Base-by-base conservation (phyloP, 2,113 vertebrate species). In the Sus scrofa region DNA sequence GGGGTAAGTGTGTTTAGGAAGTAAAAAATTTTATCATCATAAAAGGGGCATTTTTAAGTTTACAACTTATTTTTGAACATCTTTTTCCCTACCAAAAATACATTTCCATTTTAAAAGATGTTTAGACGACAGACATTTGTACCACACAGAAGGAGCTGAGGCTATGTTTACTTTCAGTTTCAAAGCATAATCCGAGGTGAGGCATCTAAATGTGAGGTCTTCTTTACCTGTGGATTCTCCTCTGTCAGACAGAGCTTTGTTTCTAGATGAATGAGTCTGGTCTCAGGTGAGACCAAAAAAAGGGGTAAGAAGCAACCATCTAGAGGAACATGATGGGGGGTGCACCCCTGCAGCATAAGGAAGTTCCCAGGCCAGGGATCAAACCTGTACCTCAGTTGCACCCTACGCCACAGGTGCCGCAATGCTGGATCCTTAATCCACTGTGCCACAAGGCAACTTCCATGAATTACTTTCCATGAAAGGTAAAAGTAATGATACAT, bases 21-120 rank as follows among this genome's bases (percentile, higher is more conserved):
- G 52, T 6, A 7, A 24, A 68, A 11, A 75, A 37, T 67, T 75
- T 89, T 24, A 54, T 56, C 37, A 39, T 62, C 39, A 70, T 56
- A 90, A 68, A 90, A 94, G 67, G 1, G 18, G 62, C 73, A 84
- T 32, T 95, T 89, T n/a, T 19, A 22, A 96, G 77, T 32, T 24
- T 94, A 85, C 54, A 75, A 37, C n/a, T 84, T 88, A 39, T n/a
- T 87, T 92, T 68, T 87, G 37, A 85, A 91, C 30, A 85, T 10
- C 70, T 60, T 78, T 74, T 50, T 16, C 24, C 24, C 74, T 56
- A 34, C 20, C 50, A 68, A 71, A 70, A n/a, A 54, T 68, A 54
- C 77, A 6, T 83, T 65, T 83, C 60, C 70, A 77, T 39, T 54
- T 34, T 39, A 22, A 27, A 73, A 87, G 34, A 68, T 44, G 44